Evolutionary conservation across 1,140 invertebrate species (phyloP).

Genomic region (Diorhabda elongata): DNA sequence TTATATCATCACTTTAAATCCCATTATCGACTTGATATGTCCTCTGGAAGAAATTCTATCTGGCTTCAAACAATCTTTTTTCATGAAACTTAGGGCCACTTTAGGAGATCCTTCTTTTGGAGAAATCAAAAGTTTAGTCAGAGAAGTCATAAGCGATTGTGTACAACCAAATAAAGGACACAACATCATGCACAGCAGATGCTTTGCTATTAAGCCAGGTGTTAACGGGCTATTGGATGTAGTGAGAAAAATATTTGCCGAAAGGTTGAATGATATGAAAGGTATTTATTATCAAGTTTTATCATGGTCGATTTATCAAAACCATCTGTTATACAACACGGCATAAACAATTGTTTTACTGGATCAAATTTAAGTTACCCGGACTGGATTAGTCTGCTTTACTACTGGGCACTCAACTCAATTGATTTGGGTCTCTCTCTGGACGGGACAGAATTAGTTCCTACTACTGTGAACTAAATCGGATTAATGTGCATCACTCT

Average conservation of each 20-base stretch:
- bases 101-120: constrained; percentile 35
- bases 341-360: no score
- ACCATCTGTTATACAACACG: no score
- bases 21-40: constrained; percentile 67
- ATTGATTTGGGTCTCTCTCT: no score
- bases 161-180: constrained; percentile 58
- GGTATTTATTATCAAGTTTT: constrained; percentile 42
- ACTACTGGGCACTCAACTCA: no score
- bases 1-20: constrained; percentile 74
- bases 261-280: constrained; percentile 73
- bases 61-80: constrained; percentile 55
- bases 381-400: no score
- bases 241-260: constrained; percentile 70
- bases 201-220: constrained; percentile 76
- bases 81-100: constrained; percentile 43
- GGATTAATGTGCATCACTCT: no score
- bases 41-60: constrained; percentile 60
- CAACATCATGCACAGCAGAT: constrained; percentile 73
- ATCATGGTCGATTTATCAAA: no score
- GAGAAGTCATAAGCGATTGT: constrained; percentile 68
- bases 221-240: constrained; percentile 74
- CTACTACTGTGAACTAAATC: no score
- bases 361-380: no score
- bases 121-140: constrained; percentile 32
- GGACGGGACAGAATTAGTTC: no score